A percentile compares a stretch with the other conserved stretches of the same genome.
These are phyloP conservation scores for Diprion similis DNA, from an alignment of 1,140 invertebrate species.

Conservation along the genomic window DNA sequence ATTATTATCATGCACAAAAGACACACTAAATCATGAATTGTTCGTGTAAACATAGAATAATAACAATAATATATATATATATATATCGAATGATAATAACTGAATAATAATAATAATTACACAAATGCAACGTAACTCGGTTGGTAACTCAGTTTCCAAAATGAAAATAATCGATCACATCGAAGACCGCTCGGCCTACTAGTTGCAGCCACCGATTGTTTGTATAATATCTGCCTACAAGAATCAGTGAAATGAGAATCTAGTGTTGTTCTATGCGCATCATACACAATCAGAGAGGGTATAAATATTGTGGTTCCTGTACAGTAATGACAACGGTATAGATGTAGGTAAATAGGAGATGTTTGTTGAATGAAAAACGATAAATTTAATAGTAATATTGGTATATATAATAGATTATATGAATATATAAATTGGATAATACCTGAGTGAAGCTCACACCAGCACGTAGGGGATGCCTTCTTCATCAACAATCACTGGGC, in stretches of 20 bases:
- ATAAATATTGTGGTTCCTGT: slow-evolving; percentile 28
- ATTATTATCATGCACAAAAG: not conserved
- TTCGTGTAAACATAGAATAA: not conserved
- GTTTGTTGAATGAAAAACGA: slow-evolving; percentile 50
- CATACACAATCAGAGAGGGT: not conserved
- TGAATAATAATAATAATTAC: not conserved
- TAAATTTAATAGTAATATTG: slow-evolving; percentile 52
- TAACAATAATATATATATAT: not conserved
- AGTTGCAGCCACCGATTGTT: not conserved
- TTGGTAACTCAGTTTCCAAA: not conserved
- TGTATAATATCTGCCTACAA: not conserved
- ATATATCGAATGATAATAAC: not conserved
- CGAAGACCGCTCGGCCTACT: not conserved
- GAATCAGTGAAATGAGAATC: not conserved
- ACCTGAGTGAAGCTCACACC: slow-evolving; percentile 61
- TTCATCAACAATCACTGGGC: slow-evolving; percentile 63
- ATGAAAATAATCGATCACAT: not conserved
- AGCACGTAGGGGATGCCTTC: slow-evolving; percentile 61
- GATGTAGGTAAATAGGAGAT: slow-evolving; percentile 31
- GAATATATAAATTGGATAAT: slow-evolving; percentile 64
- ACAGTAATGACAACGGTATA: slow-evolving; percentile 25
- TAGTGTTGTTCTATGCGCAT: not conserved
- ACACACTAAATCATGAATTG: not conserved
- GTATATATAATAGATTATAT: slow-evolving; percentile 60
- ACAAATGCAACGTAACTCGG: too few relatives aligned